Evolutionary conservation across 2,797 vertebrate species (phyloP), one percentile per base, ranked within the genome.

Genomic region (Odontamblyopus rebecca): DNA sequence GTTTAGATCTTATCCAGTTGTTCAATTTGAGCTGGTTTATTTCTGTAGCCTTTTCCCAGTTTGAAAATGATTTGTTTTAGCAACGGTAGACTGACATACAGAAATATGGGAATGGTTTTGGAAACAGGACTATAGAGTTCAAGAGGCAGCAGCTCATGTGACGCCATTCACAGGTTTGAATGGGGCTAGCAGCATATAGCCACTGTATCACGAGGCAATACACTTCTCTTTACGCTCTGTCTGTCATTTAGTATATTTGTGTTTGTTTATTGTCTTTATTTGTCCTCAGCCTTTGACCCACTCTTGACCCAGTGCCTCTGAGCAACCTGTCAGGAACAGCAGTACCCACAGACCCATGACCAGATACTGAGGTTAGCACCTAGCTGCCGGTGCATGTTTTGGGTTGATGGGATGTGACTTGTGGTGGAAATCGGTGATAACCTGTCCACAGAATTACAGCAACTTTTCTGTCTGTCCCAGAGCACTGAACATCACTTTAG

Each of bases 1-100:
- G 69, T 79, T 66, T 57, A 63, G 68, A 70, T 62, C 18, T 19
- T 32, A 68, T 68, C 61, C 38, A 38, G 68, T 62, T 64, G 51
- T 71, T 74, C 38, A 29, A 27, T 50, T 26, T 27, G 27, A 50
- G 35, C 32, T n/a, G 0, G 3, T 35, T 62, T 11, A 15, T 63
- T 41, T 38, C 61, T 63, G 18, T 12, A 38, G 9, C 19, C 0
- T 23, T 41, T n/a, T 63, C 8, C 23, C 54, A 8, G 4, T 23
- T 41, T n/a, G 18, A 23, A n/a, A 19, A 59, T 11, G 56, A 12
- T 29, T 26, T 59, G 56, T 26, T 59, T 29, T 59, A 29, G 23
- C 23, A 27, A 13, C 51, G 7, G 51, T 54, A 54, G 13, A 23
- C 53, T 56, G 19, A n/a, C 18, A 7, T 6, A 53, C 18, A 53